Conservation (phyloP, 2,113 vertebrate genomes). For the Hiodon tergisus region DNA sequence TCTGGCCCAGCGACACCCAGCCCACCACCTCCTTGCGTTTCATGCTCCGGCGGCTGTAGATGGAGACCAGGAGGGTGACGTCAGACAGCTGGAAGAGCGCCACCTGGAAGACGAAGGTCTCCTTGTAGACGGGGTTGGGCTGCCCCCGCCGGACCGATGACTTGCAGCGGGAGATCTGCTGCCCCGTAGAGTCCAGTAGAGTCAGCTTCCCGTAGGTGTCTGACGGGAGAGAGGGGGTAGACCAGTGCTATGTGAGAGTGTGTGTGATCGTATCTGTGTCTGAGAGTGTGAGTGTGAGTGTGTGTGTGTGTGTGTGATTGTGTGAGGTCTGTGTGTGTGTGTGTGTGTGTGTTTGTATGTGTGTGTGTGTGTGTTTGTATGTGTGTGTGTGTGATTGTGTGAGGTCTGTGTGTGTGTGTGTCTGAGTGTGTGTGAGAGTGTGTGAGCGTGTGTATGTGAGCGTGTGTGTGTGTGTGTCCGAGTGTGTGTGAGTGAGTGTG, state of each 20-base stretch:
- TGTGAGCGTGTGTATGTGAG: not conserved
- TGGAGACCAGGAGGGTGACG: slow-evolving; percentile 84
- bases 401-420: not conserved
- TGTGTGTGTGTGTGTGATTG: too few species aligned
- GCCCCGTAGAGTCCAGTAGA: slow-evolving; percentile 84
- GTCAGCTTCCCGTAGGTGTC: slow-evolving; percentile 88
- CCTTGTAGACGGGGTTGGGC: slow-evolving; percentile 92
- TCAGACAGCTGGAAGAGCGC: slow-evolving; percentile 96
- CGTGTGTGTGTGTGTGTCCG: not conserved
- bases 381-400: not conserved
- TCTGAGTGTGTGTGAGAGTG: not conserved
- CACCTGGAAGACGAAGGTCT: slow-evolving; percentile 94
- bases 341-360: too few species aligned
- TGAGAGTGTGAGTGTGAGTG: too few species aligned
- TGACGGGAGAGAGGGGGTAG: slow-evolving; percentile 36
- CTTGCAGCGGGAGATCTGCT: slow-evolving; percentile 90
- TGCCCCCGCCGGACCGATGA: slow-evolving; percentile 85
- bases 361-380: not conserved
- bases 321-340: too few species aligned
- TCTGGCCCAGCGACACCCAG: slow-evolving; percentile 88
- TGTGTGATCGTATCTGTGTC: too few species aligned
- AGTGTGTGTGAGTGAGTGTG: not conserved
- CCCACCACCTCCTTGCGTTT: slow-evolving; percentile 96
- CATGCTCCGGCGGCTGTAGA: slow-evolving; percentile 85
- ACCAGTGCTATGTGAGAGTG: too few species aligned